Evolutionary conservation across 2,888 invertebrate genomes (phyloP).

Genomic region (Galerucella calmariensis): DNA sequence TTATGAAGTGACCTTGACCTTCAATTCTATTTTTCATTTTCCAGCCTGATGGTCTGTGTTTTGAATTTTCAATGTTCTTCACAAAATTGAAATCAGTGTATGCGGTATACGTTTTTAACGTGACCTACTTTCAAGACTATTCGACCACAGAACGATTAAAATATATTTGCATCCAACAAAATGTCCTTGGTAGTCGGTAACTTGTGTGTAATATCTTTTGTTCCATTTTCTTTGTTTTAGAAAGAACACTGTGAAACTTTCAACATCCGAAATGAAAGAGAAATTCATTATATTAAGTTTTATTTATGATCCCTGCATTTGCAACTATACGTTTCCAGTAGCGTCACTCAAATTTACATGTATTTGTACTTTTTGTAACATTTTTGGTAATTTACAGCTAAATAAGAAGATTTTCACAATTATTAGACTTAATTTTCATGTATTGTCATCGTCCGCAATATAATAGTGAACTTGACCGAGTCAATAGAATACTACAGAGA

Average conservation of each 20-base stretch:
- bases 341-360: neutral
- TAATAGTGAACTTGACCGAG: too few relatives aligned
- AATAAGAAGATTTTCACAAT: too few relatives aligned
- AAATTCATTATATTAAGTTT: conserved; percentile 41
- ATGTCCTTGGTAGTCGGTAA: conserved; percentile 5
- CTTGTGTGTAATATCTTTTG: conserved; percentile 29
- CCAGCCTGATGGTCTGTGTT: neutral
- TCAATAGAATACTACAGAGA: too few relatives aligned
- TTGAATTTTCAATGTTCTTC: neutral
- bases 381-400: too few relatives aligned
- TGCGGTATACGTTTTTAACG: neutral
- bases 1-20: too few relatives aligned
- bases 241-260: conserved; percentile 33
- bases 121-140: conserved; percentile 4
- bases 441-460: too few relatives aligned
- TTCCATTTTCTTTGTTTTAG: conserved; percentile 36
- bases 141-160: conserved; percentile 3
- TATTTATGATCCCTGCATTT: conserved; percentile 38
- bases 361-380: neutral
- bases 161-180: conserved; percentile 11
- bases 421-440: too few relatives aligned
- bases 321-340: conserved; percentile 21
- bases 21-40: neutral
- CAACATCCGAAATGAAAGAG: conserved; percentile 36
- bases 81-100: neutral